Evolutionary conservation across 1,140 invertebrate genomes (phyloP), one percentile per base, ranked within the genome.

Genomic region (Batillaria attramentaria): DNA sequence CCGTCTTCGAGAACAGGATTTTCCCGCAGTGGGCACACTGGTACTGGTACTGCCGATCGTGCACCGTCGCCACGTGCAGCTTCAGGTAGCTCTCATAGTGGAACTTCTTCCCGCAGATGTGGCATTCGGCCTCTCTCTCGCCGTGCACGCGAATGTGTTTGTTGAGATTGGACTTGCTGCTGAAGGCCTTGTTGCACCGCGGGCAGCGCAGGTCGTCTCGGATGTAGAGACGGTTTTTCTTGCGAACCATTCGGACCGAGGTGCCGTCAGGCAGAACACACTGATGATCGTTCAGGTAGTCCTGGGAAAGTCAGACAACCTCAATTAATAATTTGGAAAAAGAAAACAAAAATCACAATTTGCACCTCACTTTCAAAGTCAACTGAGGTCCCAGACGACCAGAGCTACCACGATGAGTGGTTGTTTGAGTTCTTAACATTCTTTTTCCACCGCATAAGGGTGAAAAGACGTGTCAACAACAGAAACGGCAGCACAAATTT

Each of bases 1-100:
- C 92, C 72, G 92, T 92, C 77, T 92, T 92, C 0, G 91, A 92
- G 82, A 92, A 92, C 24, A 92, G 81, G 60, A 90, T 84, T 83
- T 92, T 92, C 16, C 87, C 89, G 83, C 92, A 92, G 31, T 90
- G 82, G 18, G 87, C 84, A 84, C 92, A 92, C 57, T 91, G 89
- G 62, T 88, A 84, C 41, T 85, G 84, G 78, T 86, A 85, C 85
- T 89, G 79, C 77, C 89, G 85, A 82, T 89, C 82, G 83, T 93
- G 92, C 6, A 92, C 91, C 33, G 87, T 80, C 18, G 84, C 82
- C 13, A 85, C 79, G 83, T 93, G 92, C 62, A 91, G 89, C 60
- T 90, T 88, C 6, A 93, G 84, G 46, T 92, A 88, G 66, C 91
- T 90, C 39, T 89, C 88, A 46, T 91, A 87, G 84, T 92, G 92